Percentiles rank a stretch among this genome's conserved stretches.
Conservation (phyloP, 2,888 invertebrate species). For the Abrostola tripartita region DNA sequence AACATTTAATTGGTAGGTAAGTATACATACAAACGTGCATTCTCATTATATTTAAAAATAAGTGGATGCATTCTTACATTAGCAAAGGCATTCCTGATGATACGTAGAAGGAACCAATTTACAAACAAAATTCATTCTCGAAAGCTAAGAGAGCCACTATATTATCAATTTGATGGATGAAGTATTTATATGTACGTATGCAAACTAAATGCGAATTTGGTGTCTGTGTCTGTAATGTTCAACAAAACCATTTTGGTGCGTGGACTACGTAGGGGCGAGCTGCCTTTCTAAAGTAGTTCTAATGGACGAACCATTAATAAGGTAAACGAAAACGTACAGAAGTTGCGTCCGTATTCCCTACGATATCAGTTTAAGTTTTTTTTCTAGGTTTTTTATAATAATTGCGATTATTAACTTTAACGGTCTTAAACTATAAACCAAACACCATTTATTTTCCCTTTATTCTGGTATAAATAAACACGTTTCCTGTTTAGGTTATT, state of each 20-base stretch:
- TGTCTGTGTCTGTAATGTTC: background rate
- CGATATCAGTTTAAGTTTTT: too few species aligned
- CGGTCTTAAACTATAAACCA: too few species aligned
- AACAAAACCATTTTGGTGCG: background rate
- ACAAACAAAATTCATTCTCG: slow-evolving; percentile 49
- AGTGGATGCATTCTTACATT: slow-evolving; percentile 45
- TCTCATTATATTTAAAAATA: slow-evolving; percentile 18
- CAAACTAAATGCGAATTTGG: slow-evolving; percentile 22
- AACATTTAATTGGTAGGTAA: slow-evolving; percentile 14
- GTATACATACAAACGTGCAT: slow-evolving; percentile 10
- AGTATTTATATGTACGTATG: slow-evolving; percentile 33
- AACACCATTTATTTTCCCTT: too few species aligned
- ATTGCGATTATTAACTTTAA: too few species aligned
- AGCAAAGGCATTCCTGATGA: slow-evolving; percentile 50
- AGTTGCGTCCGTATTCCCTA: too few species aligned
- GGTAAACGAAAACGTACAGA: too few species aligned
- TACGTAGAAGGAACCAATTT: slow-evolving; percentile 25
- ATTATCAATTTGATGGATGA: slow-evolving; percentile 42
- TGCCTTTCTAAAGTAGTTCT: too few species aligned
- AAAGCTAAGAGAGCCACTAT: slow-evolving; percentile 39
- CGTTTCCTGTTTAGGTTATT: too few species aligned
- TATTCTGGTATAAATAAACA: too few species aligned
- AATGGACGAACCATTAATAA: too few species aligned
- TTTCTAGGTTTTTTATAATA: too few species aligned
- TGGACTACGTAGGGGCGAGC: background rate